Percentiles rank a stretch among this genome's conserved stretches.
Evolutionary conservation across 2,797 vertebrate species (phyloP).

Genomic region (Ctenopoma kingsleyae): DNA sequence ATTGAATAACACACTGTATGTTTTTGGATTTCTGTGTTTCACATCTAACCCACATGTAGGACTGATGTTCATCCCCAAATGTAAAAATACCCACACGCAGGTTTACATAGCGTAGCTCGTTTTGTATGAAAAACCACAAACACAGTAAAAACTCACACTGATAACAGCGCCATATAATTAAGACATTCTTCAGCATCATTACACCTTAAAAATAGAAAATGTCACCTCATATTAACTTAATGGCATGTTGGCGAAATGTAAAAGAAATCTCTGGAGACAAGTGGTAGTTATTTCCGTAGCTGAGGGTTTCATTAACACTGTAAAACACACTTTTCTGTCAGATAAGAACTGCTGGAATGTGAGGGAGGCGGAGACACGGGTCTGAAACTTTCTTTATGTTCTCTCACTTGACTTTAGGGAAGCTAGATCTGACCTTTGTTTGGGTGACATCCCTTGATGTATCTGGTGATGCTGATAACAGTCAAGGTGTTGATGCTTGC

Average conservation of each 20-base stretch:
- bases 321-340: constrained; percentile 46
- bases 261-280: constrained; percentile 56
- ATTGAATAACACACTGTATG: neutral
- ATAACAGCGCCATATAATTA: constrained; percentile 69
- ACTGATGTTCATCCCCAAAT: constrained; percentile 10
- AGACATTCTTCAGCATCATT: constrained; percentile 67
- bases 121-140: constrained; percentile 63
- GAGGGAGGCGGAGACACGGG: constrained; percentile 22
- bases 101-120: constrained; percentile 51
- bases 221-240: constrained; percentile 72
- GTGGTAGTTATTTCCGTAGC: constrained; percentile 60
- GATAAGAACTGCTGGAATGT: constrained; percentile 65
- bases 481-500: constrained; percentile 93
- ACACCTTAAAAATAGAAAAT: constrained; percentile 64
- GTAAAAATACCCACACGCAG: constrained; percentile 28
- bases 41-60: constrained; percentile 6
- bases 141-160: constrained; percentile 38
- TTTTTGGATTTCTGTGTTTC: neutral
- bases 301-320: constrained; percentile 53
- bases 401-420: neutral
- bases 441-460: constrained; percentile 90
- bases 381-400: constrained; percentile 6
- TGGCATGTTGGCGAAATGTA: constrained; percentile 64
- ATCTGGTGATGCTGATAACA: constrained; percentile 91
- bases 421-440: constrained; percentile 82